phyloP scores from a whole-genome alignment of 2,888 invertebrate species.

The Ectemnius lituratus region DNA sequence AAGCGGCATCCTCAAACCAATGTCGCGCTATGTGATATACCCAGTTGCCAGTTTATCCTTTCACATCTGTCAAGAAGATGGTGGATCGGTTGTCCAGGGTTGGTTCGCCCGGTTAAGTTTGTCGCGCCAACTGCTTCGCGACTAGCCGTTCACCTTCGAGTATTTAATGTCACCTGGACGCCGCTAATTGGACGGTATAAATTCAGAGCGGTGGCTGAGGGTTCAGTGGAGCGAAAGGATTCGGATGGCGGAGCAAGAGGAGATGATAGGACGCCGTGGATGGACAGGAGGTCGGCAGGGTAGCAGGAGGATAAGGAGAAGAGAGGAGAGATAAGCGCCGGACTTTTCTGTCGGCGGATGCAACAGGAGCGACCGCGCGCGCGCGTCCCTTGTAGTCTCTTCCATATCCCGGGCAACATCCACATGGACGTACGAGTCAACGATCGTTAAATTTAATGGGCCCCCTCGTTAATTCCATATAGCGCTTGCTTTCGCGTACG shows the following conservation, averaged over 20 bases:
- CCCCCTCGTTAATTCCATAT: slow-evolving; percentile 61
- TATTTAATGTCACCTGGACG: slow-evolving; percentile 60
- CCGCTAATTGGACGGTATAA: slow-evolving; percentile 73
- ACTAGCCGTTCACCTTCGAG: slow-evolving; percentile 59
- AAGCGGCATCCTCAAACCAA: too few relatives aligned
- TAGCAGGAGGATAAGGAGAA: slow-evolving; percentile 7
- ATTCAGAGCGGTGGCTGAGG: slow-evolving; percentile 46
- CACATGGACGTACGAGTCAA: slow-evolving; percentile 57
- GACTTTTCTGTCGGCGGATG: neutral
- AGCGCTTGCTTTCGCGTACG: slow-evolving; percentile 56
- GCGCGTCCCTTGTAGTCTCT: slow-evolving; percentile 10
- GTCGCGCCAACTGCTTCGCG: slow-evolving; percentile 62
- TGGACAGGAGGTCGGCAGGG: neutral
- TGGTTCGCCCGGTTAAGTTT: slow-evolving; percentile 67
- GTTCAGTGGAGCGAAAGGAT: too few relatives aligned
- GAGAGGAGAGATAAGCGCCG: slow-evolving; percentile 9
- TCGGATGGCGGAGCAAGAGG: neutral
- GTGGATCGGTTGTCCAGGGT: slow-evolving; percentile 58
- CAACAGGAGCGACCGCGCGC: slow-evolving; percentile 16
- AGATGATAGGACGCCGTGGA: neutral
- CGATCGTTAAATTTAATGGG: slow-evolving; percentile 65
- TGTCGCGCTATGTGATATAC: too few relatives aligned
- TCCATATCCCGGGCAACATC: slow-evolving; percentile 45
- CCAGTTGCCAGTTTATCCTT: too few relatives aligned
- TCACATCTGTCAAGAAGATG: slow-evolving; percentile 22